phyloP scores from a whole-genome alignment of 2,113 vertebrate species.

The Nothoprocta pentlandii region DNA sequence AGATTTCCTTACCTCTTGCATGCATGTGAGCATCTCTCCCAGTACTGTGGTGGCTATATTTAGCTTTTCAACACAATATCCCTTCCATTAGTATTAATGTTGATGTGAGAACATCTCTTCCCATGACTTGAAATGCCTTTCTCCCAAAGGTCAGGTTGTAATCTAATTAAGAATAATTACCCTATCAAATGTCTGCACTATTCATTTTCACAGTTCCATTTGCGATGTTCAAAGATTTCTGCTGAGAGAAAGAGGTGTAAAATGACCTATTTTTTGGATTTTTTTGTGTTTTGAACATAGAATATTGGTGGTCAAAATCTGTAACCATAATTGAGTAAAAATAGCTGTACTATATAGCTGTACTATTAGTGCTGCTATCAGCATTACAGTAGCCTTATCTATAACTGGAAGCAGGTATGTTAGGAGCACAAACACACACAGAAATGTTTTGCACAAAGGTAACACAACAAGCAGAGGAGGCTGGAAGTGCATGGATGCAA shows the following conservation, averaged over 20 bases:
- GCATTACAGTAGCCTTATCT: not conserved
- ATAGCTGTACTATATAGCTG: too few relatives aligned
- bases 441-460: not conserved
- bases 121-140: not conserved
- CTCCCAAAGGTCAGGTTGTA: not conserved
- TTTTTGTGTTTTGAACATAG: not conserved
- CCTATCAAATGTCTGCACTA: not conserved
- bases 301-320: not conserved
- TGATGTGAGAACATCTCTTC: not conserved
- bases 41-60: not conserved
- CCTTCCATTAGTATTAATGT: not conserved
- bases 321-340: not conserved
- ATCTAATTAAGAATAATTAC: conserved; percentile 43
- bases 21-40: not conserved
- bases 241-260: not conserved
- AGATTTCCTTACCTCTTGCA: not conserved
- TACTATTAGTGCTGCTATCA: not conserved
- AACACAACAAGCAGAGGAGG: not conserved
- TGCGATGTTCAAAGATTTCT: conserved; percentile 21
- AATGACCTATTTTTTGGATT: not conserved
- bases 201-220: not conserved
- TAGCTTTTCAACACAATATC: not conserved
- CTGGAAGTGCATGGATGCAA: not conserved
- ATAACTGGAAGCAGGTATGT: too few relatives aligned
- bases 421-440: not conserved